phyloP scores from a whole-genome alignment of 2,113 vertebrate species.

The Phrynosoma platyrhinos region DNA sequence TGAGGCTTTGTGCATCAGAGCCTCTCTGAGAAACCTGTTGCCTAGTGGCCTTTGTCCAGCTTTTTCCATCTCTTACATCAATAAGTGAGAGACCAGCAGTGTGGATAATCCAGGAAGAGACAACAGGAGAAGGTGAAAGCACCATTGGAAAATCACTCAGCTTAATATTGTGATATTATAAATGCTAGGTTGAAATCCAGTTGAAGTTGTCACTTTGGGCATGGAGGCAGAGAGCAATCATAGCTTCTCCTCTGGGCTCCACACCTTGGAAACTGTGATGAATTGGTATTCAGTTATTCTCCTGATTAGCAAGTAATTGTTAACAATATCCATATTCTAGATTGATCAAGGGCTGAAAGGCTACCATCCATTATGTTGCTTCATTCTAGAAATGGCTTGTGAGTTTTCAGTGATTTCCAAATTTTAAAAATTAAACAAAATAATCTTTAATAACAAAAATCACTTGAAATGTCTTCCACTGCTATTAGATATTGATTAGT shows the following conservation, averaged over 20 bases:
- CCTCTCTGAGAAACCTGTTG: neutral
- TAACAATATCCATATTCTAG: neutral
- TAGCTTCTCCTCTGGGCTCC: neutral
- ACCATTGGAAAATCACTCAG: neutral
- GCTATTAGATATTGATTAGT: too few relatives aligned
- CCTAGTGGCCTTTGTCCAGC: neutral
- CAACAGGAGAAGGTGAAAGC: neutral
- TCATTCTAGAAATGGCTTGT: too few relatives aligned
- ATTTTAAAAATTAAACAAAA: too few relatives aligned
- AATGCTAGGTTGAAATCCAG: neutral
- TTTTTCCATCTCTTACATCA: neutral
- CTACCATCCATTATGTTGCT: neutral
- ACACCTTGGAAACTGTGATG: neutral
- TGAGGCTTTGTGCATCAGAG: conserved; percentile 8
- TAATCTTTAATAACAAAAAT: too few relatives aligned
- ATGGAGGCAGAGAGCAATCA: neutral
- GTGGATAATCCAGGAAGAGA: neutral
- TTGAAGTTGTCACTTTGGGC: neutral
- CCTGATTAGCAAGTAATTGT: neutral
- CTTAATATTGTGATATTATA: neutral
- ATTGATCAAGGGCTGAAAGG: neutral
- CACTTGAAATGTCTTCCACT: too few relatives aligned
- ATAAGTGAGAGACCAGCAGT: neutral
- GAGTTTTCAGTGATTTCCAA: too few relatives aligned
- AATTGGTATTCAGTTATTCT: neutral